These are phyloP conservation scores for Hemicrepidius hirtus DNA, from an alignment of 2,888 invertebrate genomes.

Conservation along the genomic window DNA sequence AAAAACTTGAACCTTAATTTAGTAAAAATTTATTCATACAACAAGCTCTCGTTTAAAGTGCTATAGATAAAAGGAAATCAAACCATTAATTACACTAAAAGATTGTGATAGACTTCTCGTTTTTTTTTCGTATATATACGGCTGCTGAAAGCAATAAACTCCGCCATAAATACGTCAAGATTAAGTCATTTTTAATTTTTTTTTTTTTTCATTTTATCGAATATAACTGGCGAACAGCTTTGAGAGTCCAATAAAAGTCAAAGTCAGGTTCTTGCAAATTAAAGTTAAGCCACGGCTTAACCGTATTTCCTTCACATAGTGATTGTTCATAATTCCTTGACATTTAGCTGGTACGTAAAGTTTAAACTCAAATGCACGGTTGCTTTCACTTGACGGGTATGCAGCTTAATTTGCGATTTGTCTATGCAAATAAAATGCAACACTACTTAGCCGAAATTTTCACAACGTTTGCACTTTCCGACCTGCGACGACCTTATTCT, in stretches of 20 bases:
- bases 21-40: too few relatives aligned
- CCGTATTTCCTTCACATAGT: slow-evolving; percentile 19
- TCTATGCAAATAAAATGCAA: slow-evolving; percentile 14
- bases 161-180: not conserved
- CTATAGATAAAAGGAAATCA: too few relatives aligned
- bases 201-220: not conserved
- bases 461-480: too few relatives aligned
- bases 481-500: not conserved
- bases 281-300: slow-evolving; percentile 14
- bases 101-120: too few relatives aligned
- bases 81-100: too few relatives aligned
- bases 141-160: not conserved
- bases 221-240: not conserved
- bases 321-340: slow-evolving; percentile 33
- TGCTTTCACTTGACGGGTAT: slow-evolving; percentile 24
- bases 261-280: slow-evolving; percentile 18
- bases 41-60: too few relatives aligned
- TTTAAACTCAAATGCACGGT: slow-evolving; percentile 24
- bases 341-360: slow-evolving; percentile 20
- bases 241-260: slow-evolving; percentile 10
- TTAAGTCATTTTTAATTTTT: not conserved
- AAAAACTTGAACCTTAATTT: too few relatives aligned
- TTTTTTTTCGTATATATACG: not conserved
- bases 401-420: slow-evolving; percentile 14
- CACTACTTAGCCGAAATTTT: not conserved